These are phyloP conservation scores for Leptopilina boulardi DNA, from an alignment of 1,140 invertebrate genomes.

Conservation along the genomic window DNA sequence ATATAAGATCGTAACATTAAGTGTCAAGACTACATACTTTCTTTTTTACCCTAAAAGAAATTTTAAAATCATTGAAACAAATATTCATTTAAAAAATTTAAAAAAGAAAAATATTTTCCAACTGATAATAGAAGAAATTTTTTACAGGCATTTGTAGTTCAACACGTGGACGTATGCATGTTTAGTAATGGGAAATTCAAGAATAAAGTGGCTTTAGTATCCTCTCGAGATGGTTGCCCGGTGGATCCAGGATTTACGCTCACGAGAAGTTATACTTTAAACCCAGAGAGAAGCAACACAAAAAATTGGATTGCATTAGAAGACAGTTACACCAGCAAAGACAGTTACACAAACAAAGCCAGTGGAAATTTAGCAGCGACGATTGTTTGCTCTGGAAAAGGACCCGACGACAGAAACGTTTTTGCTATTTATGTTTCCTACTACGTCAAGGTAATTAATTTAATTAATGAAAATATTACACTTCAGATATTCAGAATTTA, in stretches of 20 bases:
- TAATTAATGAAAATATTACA: conserved; percentile 1
- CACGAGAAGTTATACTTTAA: conserved; percentile 80
- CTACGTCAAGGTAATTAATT: conserved; percentile 84
- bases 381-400: conserved; percentile 78
- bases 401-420: conserved; percentile 85
- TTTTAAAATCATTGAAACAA: too few species aligned
- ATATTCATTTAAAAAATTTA: too few species aligned
- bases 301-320: conserved; percentile 90
- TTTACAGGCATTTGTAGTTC: conserved; percentile 88
- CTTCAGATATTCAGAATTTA: neutral
- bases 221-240: conserved; percentile 82
- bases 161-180: conserved; percentile 99
- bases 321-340: conserved; percentile 80
- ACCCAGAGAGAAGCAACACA: conserved; percentile 84
- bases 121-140: too few species aligned
- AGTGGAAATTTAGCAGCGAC: conserved; percentile 83
- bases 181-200: conserved; percentile 99
- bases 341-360: conserved; percentile 78
- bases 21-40: too few species aligned
- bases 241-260: conserved; percentile 80
- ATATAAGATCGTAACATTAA: too few species aligned
- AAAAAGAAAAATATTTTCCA: neutral
- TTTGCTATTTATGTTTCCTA: conserved; percentile 94
- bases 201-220: conserved; percentile 94
- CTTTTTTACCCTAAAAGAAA: too few species aligned